Evolutionary conservation across 2,113 vertebrate species (phyloP).

Genomic region (Forbesichthys papilliferus): DNA sequence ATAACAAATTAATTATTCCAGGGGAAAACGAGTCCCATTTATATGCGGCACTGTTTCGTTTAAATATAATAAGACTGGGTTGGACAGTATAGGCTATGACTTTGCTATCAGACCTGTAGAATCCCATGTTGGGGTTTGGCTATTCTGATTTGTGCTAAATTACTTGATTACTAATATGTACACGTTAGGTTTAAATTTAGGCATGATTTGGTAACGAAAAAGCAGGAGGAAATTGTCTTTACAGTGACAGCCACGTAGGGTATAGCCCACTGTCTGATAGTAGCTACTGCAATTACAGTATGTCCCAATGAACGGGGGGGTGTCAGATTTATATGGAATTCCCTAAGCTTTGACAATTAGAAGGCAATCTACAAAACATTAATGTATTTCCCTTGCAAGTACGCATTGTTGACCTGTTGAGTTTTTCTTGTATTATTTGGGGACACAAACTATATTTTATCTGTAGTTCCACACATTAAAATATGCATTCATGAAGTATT

Average conservation of each 20-base stretch:
- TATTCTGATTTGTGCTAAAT: conserved; percentile 47
- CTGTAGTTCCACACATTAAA: neutral
- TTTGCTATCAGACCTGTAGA: conserved; percentile 20
- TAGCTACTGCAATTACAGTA: conserved; percentile 29
- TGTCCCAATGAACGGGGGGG: conserved; percentile 1
- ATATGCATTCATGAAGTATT: too few species aligned
- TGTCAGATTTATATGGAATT: conserved; percentile 25
- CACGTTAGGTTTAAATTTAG: conserved; percentile 33
- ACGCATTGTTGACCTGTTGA: conserved; percentile 54
- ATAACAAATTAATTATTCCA: neutral
- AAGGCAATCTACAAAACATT: conserved; percentile 33
- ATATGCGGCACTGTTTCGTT: neutral
- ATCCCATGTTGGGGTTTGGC: conserved; percentile 19
- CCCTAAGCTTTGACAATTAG: conserved; percentile 25
- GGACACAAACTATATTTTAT: neutral
- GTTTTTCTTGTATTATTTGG: neutral
- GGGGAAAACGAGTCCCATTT: neutral
- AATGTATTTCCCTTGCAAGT: conserved; percentile 9
- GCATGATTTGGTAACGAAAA: conserved; percentile 42
- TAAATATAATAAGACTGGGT: conserved; percentile 8
- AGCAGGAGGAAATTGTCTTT: neutral
- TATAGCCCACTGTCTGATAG: conserved; percentile 11
- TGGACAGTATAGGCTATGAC: conserved; percentile 4
- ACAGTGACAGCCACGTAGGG: conserved; percentile 42
- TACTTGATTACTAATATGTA: conserved; percentile 6